Base-by-base conservation (phyloP, 2,888 invertebrate species). In the Orchesellides sinensis region DNA sequence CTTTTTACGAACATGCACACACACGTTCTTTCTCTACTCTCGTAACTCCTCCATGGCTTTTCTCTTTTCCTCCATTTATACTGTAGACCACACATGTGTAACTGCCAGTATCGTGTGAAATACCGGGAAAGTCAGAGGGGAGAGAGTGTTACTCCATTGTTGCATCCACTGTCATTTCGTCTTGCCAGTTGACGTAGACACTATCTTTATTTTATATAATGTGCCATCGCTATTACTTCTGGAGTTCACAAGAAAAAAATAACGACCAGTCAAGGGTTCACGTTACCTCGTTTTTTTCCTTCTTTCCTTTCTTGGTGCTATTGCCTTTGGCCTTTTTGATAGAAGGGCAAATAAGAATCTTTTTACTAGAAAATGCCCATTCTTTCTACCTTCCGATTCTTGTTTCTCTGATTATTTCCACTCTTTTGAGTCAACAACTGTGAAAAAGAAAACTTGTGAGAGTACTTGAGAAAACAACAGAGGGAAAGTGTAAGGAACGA, bases 61-160 rank as follows among this genome's bases (percentile, higher is more conserved):
- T n/a, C 54, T 54, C 54, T n/a, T 23, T 72, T 8, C 29, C 23
- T 1, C 54, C 52, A 63, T 65, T 65, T 72, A 73, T 80, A 70
- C 35, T 56, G 72, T n/a, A 52, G 21, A 21, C 59, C 66, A 66
- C 77, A 72, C 82, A 82, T 82, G 82, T 75, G 75, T 52, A 65
- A 27, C 72, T 72, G 35, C 75, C 77, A 83, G 83, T 83, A 59
- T 83, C 77, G 77, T 72, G 77, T 77, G 70, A 83, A 83, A 83
- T 83, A 83, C 83, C 83, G 83, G 83, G 75, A 72, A 77, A 65
- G 83, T 77, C 77, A 72, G 75, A 47, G 63, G 74, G 74, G 74
- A 59, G 72, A 52, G 63, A 69, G 66, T 69, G 56, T 54, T 69
- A 77, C 77, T 63, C 77, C 52, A 74, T 69, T 74, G 61, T 81